phyloP scores from a whole-genome alignment of 2,888 invertebrate species.

The Dromius quadrimaculatus region DNA sequence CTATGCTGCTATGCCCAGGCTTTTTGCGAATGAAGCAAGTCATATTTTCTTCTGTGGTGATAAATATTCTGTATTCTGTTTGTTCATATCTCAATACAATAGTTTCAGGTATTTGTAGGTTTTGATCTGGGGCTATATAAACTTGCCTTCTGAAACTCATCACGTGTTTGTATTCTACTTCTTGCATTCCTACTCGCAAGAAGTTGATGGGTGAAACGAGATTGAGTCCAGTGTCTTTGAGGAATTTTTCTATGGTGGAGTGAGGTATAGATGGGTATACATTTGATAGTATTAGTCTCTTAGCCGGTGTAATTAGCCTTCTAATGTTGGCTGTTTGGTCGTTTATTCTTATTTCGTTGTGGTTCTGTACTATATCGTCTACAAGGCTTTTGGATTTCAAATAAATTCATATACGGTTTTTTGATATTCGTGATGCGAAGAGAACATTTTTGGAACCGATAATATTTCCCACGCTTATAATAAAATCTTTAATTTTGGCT shows the following conservation, averaged over 20 bases:
- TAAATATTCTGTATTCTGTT: conserved; percentile 7
- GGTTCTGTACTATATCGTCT: conserved; percentile 19
- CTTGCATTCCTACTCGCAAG: no score
- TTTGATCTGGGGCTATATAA: not conserved
- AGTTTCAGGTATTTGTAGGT: not conserved
- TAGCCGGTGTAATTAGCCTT: conserved; percentile 7
- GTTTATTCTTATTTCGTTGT: conserved; percentile 17
- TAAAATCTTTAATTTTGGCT: not conserved
- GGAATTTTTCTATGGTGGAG: not conserved
- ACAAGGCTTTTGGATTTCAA: conserved; percentile 26
- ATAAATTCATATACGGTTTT: conserved; percentile 35
- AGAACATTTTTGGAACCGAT: conserved; percentile 35
- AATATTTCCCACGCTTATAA: conserved; percentile 30
- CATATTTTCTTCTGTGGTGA: not conserved
- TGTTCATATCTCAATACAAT: not conserved
- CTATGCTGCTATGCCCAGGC: not conserved
- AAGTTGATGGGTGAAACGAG: conserved; percentile 1
- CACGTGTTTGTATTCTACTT: no score
- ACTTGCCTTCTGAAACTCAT: no score
- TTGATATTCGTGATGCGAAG: conserved; percentile 24
- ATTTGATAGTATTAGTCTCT: conserved; percentile 43
- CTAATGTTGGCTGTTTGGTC: conserved; percentile 14
- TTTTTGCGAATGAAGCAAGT: conserved; percentile 3
- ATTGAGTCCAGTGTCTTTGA: not conserved
- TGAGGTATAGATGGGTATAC: conserved; percentile 33